phyloP scores from a whole-genome alignment of 2,113 vertebrate species.

The Eulemur macaco region DNA sequence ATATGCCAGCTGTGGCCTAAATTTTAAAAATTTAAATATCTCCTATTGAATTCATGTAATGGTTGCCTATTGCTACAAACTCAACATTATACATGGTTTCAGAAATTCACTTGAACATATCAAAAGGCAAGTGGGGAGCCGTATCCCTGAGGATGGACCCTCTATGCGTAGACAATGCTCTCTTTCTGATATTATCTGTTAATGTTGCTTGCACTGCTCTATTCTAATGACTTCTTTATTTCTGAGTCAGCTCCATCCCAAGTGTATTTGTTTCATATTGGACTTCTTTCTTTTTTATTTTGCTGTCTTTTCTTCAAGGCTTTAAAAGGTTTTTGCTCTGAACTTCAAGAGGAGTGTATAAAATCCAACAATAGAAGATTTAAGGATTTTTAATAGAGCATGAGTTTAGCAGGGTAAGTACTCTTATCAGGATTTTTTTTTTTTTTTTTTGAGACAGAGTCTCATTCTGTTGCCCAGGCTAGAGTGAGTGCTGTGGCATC shows the following conservation, averaged over 20 bases:
- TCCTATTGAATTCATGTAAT: not conserved
- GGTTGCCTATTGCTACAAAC: not conserved
- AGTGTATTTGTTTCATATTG: conserved; percentile 6
- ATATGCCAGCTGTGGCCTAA: not conserved
- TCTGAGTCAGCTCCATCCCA: not conserved
- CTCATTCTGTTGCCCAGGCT: no score
- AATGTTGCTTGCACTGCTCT: not conserved
- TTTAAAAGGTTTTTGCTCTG: conserved; percentile 34
- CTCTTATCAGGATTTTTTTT: conserved; percentile 9
- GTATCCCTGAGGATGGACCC: not conserved
- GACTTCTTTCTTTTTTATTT: not conserved
- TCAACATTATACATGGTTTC: not conserved
- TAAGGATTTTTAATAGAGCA: conserved; percentile 12
- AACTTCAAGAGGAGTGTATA: conserved; percentile 43
- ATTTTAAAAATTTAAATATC: not conserved
- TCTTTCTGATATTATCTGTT: conserved; percentile 44
- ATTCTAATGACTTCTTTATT: not conserved
- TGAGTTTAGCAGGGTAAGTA: conserved; percentile 38
- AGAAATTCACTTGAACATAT: not conserved
- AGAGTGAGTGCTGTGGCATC: no score
- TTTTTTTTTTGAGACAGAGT: no score
- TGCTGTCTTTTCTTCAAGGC: not conserved
- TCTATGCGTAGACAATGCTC: not conserved
- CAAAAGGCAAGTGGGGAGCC: not conserved
- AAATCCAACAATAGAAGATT: not conserved